These are phyloP conservation scores for Podocnemis expansa DNA, from an alignment of 2,113 vertebrate genomes.

Conservation along the genomic window DNA sequence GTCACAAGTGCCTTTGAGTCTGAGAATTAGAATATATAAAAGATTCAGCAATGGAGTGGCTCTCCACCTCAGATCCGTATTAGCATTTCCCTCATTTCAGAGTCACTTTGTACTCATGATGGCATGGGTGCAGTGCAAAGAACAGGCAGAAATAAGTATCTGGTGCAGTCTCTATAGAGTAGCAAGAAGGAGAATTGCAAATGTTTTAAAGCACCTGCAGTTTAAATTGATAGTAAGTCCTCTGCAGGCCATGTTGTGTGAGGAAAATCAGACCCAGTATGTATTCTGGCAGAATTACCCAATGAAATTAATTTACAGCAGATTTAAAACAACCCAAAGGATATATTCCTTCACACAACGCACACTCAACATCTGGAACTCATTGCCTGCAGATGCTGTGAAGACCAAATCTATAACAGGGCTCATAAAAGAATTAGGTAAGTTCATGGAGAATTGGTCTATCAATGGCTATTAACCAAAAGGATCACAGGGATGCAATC, in stretches of 20 bases:
- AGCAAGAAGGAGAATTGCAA: not conserved
- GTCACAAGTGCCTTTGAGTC: conserved; percentile 55
- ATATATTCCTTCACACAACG: not conserved
- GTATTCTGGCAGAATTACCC: not conserved
- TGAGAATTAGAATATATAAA: conserved; percentile 46
- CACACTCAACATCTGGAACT: not conserved
- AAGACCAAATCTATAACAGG: not conserved
- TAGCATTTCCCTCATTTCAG: not conserved
- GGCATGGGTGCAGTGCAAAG: not conserved
- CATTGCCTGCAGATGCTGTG: not conserved
- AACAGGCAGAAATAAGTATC: not conserved
- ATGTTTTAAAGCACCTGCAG: not conserved
- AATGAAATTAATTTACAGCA: not conserved
- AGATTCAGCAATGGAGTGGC: conserved; percentile 21
- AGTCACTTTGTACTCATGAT: fast-evolving
- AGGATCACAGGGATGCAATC: not conserved
- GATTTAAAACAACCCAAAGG: not conserved
- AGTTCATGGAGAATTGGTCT: not conserved
- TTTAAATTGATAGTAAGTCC: not conserved
- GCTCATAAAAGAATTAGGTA: not conserved
- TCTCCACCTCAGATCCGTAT: conserved; percentile 6
- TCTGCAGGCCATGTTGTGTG: not conserved
- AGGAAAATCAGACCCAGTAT: fast-evolving
- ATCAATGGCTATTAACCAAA: not conserved
- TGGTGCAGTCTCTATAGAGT: not conserved